Conservation (phyloP, 2,888 invertebrate species). For the Sarcophaga carnaria region DNA sequence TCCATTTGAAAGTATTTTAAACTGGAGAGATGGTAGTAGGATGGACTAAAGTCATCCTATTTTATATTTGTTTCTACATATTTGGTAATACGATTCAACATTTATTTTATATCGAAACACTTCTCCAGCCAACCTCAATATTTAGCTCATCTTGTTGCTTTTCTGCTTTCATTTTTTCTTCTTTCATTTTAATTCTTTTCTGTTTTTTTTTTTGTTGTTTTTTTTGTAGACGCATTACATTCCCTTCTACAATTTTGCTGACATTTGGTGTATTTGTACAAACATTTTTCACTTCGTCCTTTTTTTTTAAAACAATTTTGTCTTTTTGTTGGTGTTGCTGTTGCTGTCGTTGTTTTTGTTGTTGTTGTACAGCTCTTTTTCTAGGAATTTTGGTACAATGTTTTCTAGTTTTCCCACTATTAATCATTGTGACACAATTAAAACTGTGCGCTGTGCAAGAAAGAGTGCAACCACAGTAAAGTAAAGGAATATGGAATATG, state of each 20-base stretch:
- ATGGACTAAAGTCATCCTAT: background rate
- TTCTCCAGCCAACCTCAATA: background rate
- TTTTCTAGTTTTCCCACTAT: slow-evolving; percentile 55
- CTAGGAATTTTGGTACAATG: slow-evolving; percentile 28
- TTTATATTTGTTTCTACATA: no score
- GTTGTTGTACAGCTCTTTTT: background rate
- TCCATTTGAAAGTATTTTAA: slow-evolving; percentile 5
- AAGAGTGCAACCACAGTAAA: slow-evolving; percentile 8
- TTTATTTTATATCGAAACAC: slow-evolving; percentile 20
- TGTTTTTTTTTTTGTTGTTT: background rate
- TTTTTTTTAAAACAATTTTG: slow-evolving; percentile 4
- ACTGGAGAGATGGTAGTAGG: background rate
- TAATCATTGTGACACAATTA: slow-evolving; percentile 67
- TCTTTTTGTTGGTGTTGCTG: slow-evolving; percentile 9
- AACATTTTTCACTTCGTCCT: slow-evolving; percentile 15
- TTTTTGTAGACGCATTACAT: slow-evolving; percentile 30
- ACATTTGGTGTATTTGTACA: slow-evolving; percentile 59
- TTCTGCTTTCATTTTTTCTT: no score
- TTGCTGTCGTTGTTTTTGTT: background rate
- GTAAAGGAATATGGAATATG: background rate
- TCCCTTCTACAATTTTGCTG: slow-evolving; percentile 56
- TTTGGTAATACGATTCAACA: background rate
- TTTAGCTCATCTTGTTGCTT: no score
- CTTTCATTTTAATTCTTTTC: no score
- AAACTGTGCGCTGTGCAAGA: slow-evolving; percentile 21